Evolutionary conservation across 2,888 invertebrate species (phyloP), one percentile per base, ranked within the genome.

Genomic region (Liposcelis brunnea): DNA sequence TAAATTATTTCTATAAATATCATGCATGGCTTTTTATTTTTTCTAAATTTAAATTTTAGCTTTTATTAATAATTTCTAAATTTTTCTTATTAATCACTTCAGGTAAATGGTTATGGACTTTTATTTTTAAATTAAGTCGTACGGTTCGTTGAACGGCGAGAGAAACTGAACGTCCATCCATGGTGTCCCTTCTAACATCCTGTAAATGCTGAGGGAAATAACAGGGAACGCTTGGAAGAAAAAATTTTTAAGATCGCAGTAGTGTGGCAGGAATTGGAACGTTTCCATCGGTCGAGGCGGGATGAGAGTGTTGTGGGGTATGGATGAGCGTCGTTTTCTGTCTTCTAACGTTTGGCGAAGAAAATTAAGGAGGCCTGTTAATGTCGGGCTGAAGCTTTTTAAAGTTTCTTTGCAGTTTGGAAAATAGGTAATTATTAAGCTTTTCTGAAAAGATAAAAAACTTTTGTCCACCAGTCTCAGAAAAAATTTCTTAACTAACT

Each of bases 131-230:
- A 26, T 26, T 26, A 26, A 26, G 8, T 26, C 8, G 26, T 26
- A 26, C 8, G 26, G 26, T 26, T 26, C 26, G 8, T 26, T 26
- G 26, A 57, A 58, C 11, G 51, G 47, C 21, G 53, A 49, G 49
- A 61, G 56, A 33, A 52, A 55, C 19, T 56, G 55, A 52, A 61
- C 60, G 37, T 58, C 55, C 33, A 61, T 52, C 60, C 62, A 62
- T 32, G 55, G 53, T 2, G 61, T 58, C 18, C 58, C 56, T 46
- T 62, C 61, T 34, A 64, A 50, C 48, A 62, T 58, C 40, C 61
- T 52, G 50, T 58, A 62, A 42, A 64, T 50, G 14, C 59, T 58
- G 18, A 63, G 50, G 1, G 61, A 58, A 38, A 63, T 52, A 12
- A 56, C 54, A 5, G 63, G 61, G 52, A 63, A 63, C 21, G 57